Base-by-base conservation (phyloP, 2,888 invertebrate genomes). In the Drosophila kokeensis region DNA sequence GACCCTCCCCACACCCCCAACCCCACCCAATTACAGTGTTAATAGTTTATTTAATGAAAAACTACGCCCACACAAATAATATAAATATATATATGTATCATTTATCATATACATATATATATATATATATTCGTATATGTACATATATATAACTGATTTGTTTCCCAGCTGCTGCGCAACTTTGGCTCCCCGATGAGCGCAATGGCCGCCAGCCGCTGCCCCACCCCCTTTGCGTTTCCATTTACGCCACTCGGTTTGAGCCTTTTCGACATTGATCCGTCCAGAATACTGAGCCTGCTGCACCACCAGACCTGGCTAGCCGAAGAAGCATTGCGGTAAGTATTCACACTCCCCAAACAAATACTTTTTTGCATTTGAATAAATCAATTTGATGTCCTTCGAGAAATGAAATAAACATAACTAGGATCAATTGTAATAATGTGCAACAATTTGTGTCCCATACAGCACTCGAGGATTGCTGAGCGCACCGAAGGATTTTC, bases 151-250 rank as follows among this genome's bases (percentile, higher is more conserved):
- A 29, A 29, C 29, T 29, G 50, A 36, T 32, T 32, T 48, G 27
- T 48, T 68, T 18, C 64, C 73, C 83, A 91, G 91, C 88, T 91
- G 34, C 72, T 91, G 48, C 91, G 91, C 27, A 91, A 90, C 76
- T 91, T 91, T 68, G 73, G 86, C 57, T 86, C 90, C 0, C 89
- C 87, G 29, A 75, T 87, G 71, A 78, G 76, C 76, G 79, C 87
- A 2, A 76, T 90, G 72, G 68, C 82, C 59, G 74, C 90, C 58
- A 87, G 82, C 63, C 90, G 92, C 59, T 93, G 93, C 70, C 94
- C 95, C 50, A 94, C 95, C 27, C 95, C 95, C 34, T 95, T 95
- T 88, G 94, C 94, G 65, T 94, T 95, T 76, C 94, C 94, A 11
- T 95, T 95, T 82, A 94, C 94, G 36, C 93, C 94, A 18, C 90